Percentiles rank a stretch among this genome's conserved stretches.
phyloP scores from a whole-genome alignment of 2,888 invertebrate genomes.

The Sipha maydis region DNA sequence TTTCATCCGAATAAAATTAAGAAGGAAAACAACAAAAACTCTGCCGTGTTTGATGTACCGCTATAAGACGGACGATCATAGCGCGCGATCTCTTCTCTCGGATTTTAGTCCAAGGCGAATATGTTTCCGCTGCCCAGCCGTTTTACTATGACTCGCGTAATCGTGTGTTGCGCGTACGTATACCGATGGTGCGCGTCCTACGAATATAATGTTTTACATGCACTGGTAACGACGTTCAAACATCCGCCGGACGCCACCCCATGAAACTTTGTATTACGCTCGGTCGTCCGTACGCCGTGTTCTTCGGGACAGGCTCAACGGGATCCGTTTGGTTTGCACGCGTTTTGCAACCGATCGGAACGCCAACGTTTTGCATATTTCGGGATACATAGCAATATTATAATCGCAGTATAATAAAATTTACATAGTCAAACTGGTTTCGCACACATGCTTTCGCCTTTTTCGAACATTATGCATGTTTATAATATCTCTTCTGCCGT shows the following conservation, averaged over 20 bases:
- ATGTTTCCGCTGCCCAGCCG: not conserved
- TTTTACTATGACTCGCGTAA: not conserved
- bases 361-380: not conserved
- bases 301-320: too few relatives aligned
- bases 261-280: too few relatives aligned
- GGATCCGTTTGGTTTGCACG: not conserved
- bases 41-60: not conserved
- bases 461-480: conserved; percentile 13
- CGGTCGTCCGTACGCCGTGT: too few relatives aligned
- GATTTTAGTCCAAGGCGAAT: conserved; percentile 55
- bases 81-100: not conserved
- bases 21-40: conserved; percentile 7
- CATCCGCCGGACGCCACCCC: too few relatives aligned
- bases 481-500: conserved; percentile 17
- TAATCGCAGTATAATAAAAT: not conserved
- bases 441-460: not conserved
- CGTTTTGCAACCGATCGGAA: not conserved
- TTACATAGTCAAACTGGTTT: conserved; percentile 30
- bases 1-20: not conserved
- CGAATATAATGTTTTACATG: too few relatives aligned
- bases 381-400: not conserved
- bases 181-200: not conserved
- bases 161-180: not conserved
- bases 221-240: not conserved
- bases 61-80: not conserved